phyloP scores from a whole-genome alignment of 2,797 vertebrate species.

The Phaenicophaeus curvirostris region DNA sequence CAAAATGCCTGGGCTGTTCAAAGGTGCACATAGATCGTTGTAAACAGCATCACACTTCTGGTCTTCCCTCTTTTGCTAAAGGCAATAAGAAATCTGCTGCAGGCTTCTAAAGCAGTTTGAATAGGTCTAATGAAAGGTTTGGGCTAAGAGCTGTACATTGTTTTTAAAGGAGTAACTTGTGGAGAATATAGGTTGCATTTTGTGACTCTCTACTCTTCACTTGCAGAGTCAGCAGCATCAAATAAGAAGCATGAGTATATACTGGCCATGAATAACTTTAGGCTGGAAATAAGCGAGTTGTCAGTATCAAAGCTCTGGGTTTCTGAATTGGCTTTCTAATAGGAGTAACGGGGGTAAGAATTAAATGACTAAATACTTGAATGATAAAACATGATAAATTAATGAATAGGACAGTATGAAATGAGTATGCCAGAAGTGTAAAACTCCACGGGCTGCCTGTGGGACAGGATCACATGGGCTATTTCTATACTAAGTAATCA shows the following conservation, averaged over 20 bases:
- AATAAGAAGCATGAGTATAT: not conserved
- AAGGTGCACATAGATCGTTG: not conserved
- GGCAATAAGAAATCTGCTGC: not conserved
- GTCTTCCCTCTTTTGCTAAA: not conserved
- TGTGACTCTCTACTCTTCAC: not conserved
- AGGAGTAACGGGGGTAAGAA: not conserved
- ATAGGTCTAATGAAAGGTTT: not conserved
- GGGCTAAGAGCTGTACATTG: not conserved
- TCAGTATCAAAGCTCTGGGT: not conserved
- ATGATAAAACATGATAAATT: not conserved
- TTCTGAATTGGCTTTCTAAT: not conserved
- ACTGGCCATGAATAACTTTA: not conserved
- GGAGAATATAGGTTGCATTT: not conserved
- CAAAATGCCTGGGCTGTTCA: not conserved
- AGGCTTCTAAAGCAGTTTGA: not conserved
- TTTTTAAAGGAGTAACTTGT: not conserved
- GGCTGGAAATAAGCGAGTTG: not conserved
- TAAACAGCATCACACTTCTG: not conserved
- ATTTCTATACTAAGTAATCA: not conserved
- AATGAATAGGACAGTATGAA: not conserved
- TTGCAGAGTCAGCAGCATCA: not conserved
- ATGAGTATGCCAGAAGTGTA: not conserved
- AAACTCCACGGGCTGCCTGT: fast-evolving
- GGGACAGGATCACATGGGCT: fast-evolving
- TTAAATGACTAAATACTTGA: not conserved